Evolutionary conservation across 2,113 vertebrate genomes (phyloP), one percentile per base, ranked within the genome.

Genomic region (Amphilophus citrinellus): DNA sequence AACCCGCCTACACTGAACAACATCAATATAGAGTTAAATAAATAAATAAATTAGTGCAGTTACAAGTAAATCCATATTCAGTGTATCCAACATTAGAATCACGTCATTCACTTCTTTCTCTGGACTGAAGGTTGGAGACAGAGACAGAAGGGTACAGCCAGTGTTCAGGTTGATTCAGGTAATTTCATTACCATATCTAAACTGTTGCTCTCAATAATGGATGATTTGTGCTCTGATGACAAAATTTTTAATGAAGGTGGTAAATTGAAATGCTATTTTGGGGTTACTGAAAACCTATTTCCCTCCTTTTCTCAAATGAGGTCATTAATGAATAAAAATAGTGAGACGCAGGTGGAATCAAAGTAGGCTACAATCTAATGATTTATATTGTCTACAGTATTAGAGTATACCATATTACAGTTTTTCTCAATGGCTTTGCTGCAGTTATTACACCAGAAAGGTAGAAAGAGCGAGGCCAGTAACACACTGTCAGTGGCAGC

Each of bases 251-350:
- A 93, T 91, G 73, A 86, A 89, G 60, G 42, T 8, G 65, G 63
- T 77, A 81, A 87, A 85, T 63, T 79, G 62, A 89, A 89, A 80
- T 76, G 77, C 91, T 91, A 90, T 92, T 92, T 94, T 30, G 44
- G 88, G 37, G 80, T 79, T 87, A 83, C 87, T 88, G 76, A 77
- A 90, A 89, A 42, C 61, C 84, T 71, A 58, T 76, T 87, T 86
- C 82, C 80, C n/a, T 53, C 47, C 81, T 65, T 61, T 85, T 57
- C 60, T 68, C 39, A 57, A 79, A 87, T 62, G 18, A 89, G 81
- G 57, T 76, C 59, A 77, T 86, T 86, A 83, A 75, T 63, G 35
- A 66, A 39, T 89, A 80, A 65, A 73, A 59, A 84, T 77, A 76
- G 71, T 6, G 6, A 58, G 20, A 56, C 66, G 68, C 76, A 75